These are phyloP conservation scores for Amphipyra berbera DNA, from an alignment of 2,888 invertebrate species.

Conservation along the genomic window DNA sequence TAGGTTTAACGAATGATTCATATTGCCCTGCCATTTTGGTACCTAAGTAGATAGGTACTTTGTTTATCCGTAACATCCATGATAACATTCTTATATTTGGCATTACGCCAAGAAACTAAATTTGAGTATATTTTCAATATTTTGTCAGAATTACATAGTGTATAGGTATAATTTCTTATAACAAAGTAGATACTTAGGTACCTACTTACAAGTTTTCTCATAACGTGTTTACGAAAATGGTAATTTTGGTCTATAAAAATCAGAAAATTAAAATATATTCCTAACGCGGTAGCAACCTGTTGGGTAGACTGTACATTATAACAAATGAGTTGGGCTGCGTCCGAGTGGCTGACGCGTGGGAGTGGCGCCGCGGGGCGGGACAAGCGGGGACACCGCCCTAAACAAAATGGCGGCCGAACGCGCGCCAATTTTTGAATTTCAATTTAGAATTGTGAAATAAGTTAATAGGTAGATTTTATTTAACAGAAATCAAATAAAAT, in stretches of 20 bases:
- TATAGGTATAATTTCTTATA: too few relatives aligned
- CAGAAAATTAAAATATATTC: slow-evolving; percentile 10
- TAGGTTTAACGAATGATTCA: too few relatives aligned
- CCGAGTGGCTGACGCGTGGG: slow-evolving; percentile 85
- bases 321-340: slow-evolving; percentile 89
- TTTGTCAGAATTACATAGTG: not conserved
- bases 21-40: too few relatives aligned
- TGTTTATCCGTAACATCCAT: too few relatives aligned
- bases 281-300: slow-evolving; percentile 68
- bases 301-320: slow-evolving; percentile 82
- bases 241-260: slow-evolving; percentile 5
- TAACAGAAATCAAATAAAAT: slow-evolving; percentile 11
- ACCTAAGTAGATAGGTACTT: too few relatives aligned
- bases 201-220: not conserved
- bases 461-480: slow-evolving; percentile 9
- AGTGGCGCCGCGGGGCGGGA: slow-evolving; percentile 88
- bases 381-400: slow-evolving; percentile 88
- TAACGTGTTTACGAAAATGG: not conserved
- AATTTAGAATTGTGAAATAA: slow-evolving; percentile 52
- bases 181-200: not conserved
- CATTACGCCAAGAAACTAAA: too few relatives aligned
- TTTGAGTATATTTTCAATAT: not conserved
- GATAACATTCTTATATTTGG: too few relatives aligned
- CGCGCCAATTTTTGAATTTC: slow-evolving; percentile 90
- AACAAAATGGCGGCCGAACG: slow-evolving; percentile 90